Percentiles rank a stretch among this genome's conserved stretches.
Evolutionary conservation across 2,888 invertebrate genomes (phyloP).

Genomic region (Physocephala rufipes): DNA sequence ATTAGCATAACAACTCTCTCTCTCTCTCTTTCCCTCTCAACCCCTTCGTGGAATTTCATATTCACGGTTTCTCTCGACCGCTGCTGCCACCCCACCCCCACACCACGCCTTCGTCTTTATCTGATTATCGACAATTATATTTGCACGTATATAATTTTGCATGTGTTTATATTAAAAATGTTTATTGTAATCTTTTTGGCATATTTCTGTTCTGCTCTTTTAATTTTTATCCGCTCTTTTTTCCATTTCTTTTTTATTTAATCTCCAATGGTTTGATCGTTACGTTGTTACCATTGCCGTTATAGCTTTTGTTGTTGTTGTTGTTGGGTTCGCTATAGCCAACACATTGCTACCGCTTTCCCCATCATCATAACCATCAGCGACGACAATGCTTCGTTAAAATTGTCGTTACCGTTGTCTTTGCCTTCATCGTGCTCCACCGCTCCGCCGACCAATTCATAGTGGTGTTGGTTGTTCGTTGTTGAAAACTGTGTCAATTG

Average conservation of each 20-base stretch:
- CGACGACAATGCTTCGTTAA: background rate
- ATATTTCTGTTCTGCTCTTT: background rate
- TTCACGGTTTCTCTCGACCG: no score
- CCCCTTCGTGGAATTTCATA: no score
- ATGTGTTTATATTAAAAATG: no score
- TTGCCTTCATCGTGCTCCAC: background rate
- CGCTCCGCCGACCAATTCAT: slow-evolving; percentile 8
- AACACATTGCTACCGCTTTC: background rate
- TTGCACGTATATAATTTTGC: no score
- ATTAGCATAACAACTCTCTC: no score
- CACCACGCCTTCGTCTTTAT: no score
- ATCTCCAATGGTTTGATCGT: background rate
- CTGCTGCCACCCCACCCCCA: no score
- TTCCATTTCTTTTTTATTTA: background rate
- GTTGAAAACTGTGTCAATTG: slow-evolving; percentile 36
- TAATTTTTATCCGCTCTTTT: background rate
- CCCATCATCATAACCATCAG: background rate
- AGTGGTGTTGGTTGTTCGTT: background rate
- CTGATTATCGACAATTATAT: no score
- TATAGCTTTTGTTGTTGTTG: background rate
- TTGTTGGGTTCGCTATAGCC: background rate
- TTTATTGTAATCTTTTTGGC: background rate
- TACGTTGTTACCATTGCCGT: background rate
- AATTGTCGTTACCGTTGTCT: no score
- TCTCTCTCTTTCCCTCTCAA: no score